A percentile compares a stretch with the other conserved stretches of the same genome.
These are phyloP conservation scores for Aepyceros melampus DNA, from an alignment of 2,113 vertebrate genomes.

Conservation along the genomic window DNA sequence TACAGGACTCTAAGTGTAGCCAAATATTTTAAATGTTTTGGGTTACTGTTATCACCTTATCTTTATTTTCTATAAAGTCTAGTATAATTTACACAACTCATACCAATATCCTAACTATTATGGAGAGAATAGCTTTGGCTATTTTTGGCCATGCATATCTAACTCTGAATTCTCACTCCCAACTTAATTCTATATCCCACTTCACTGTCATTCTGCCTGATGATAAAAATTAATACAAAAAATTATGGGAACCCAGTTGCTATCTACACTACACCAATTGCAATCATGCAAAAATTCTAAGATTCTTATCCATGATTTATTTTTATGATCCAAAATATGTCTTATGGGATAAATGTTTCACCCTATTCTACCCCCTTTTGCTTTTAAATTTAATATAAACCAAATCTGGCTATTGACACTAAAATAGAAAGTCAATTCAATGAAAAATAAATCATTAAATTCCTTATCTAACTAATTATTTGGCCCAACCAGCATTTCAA, in stretches of 20 bases:
- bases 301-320: background rate
- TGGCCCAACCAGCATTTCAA: background rate
- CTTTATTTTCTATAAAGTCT: background rate
- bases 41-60: background rate
- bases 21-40: background rate
- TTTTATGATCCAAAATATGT: background rate
- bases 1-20: background rate
- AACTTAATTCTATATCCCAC: background rate
- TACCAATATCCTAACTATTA: background rate
- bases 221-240: background rate
- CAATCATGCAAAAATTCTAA: background rate
- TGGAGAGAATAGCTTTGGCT: background rate
- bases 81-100: background rate
- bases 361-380: background rate
- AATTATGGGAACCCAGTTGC: background rate
- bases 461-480: background rate
- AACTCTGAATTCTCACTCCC: background rate
- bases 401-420: background rate
- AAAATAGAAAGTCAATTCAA: background rate
- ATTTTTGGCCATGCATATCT: background rate
- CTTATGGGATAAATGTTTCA: background rate
- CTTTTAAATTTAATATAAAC: background rate
- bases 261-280: background rate
- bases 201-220: background rate
- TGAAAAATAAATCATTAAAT: background rate